Evolutionary conservation across 2,888 invertebrate species (phyloP).

Genomic region (Cephalotes varians): DNA sequence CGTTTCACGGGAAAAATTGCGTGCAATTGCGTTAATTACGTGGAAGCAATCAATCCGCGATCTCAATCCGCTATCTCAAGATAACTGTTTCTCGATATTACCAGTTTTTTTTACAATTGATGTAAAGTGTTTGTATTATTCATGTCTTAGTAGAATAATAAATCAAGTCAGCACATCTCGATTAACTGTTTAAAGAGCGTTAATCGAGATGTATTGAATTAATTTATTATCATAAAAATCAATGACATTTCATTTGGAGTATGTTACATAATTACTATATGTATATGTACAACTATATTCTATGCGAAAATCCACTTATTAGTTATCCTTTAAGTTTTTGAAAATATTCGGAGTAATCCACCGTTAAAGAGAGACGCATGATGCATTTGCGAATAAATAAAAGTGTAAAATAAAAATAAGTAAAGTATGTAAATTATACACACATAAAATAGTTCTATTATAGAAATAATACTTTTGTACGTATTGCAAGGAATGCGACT

Average conservation of each 20-base stretch:
- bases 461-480: not conserved
- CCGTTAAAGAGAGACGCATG: not conserved
- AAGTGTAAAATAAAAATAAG: not conserved
- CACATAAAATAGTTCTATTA: not conserved
- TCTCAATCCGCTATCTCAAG: not conserved
- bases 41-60: not conserved
- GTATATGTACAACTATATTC: not conserved
- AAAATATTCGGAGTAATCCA: not conserved
- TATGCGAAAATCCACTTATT: not conserved
- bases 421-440: not conserved
- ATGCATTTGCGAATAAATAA: not conserved
- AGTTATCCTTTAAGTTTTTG: not conserved
- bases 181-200: not conserved
- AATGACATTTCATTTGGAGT: not conserved
- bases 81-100: conserved; percentile 3
- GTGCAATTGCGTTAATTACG: not conserved
- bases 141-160: conserved; percentile 1
- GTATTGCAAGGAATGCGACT: conserved; percentile 71
- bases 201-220: not conserved
- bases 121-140: not conserved
- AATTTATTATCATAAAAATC: not conserved
- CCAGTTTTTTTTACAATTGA: not conserved
- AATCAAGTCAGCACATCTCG: too few species aligned
- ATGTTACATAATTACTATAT: not conserved
- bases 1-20: not conserved